phyloP scores from a whole-genome alignment of 1,140 invertebrate genomes.

The Drosophila quadrilineata region DNA sequence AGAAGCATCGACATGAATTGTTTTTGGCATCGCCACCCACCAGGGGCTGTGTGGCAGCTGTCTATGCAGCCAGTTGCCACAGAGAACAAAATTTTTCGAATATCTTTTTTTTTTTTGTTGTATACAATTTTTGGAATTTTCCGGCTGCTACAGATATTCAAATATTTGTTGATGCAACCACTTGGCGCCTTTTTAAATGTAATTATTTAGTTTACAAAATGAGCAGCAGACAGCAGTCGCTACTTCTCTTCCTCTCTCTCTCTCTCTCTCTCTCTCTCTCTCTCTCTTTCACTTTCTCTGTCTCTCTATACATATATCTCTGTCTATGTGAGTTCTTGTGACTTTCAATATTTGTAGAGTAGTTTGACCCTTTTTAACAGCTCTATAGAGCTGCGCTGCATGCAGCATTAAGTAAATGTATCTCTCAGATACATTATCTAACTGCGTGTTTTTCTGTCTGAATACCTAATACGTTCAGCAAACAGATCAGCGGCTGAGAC shows the following conservation, averaged over 20 bases:
- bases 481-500: too few relatives aligned
- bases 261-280: too few relatives aligned
- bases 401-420: too few relatives aligned
- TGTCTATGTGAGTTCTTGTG: slow-evolving; percentile 41
- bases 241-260: too few relatives aligned
- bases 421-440: slow-evolving; percentile 51
- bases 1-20: background rate
- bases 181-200: slow-evolving; percentile 81
- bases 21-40: slow-evolving; percentile 20
- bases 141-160: slow-evolving; percentile 13
- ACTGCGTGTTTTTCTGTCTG: slow-evolving; percentile 34
- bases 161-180: slow-evolving; percentile 81
- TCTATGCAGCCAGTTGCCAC: too few relatives aligned
- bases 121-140: slow-evolving; percentile 22
- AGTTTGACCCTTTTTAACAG: slow-evolving; percentile 77
- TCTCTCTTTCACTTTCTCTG: too few relatives aligned
- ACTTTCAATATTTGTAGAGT: slow-evolving; percentile 73
- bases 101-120: background rate
- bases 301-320: too few relatives aligned
- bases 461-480: slow-evolving; percentile 45
- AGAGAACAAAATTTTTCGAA: too few relatives aligned
- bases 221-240: background rate
- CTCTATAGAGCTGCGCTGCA: slow-evolving; percentile 57
- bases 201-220: slow-evolving; percentile 71
- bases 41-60: slow-evolving; percentile 32